Base-by-base conservation (phyloP, 2,888 invertebrate genomes). In the Drosophila mercatorum region DNA sequence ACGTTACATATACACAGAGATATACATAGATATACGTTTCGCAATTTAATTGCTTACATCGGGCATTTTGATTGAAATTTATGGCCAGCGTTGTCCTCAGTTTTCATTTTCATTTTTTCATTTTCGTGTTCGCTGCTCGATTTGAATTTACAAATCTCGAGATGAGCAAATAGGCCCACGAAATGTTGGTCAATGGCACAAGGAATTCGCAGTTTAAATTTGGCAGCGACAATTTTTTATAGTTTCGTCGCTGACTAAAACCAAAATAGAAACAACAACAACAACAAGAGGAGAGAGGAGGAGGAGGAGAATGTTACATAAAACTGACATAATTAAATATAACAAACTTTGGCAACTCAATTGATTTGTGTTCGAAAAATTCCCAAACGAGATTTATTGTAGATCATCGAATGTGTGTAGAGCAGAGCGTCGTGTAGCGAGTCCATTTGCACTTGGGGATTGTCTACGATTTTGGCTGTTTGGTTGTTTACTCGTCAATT, bases 1-100 rank as follows among this genome's bases (percentile, higher is more conserved):
- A 58, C 62, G 72, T 56, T 64, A 31, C n/a, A 31, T 47, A n/a
- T 31, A 17, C 28, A 5, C 28, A 28, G 28, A 4, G 22, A 22
- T 22, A 31, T 31, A 31, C 3, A 44, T 14, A 46, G 12, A 46
- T 46, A 22, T 22, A 22, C 2, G 69, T 85, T 88, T 80, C 59
- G 69, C 88, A 74, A 88, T 89, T 85, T 88, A 85, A 85, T 85
- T 88, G 88, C 89, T 80, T 80, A 80, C 70, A 75, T 80, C 80
- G 59, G 72, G 67, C 69, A 68, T 80, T 84, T 85, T 88, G 80
- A 88, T 85, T 82, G 75, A 82, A 75, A 85, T 85, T 85, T 88
- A 85, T 85, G 72, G 80, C 53, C 78, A 68, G 72, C 71, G 77
- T 68, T 86, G 84, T 89, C 84, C 89, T 82, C 85, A 49, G 85